Evolutionary conservation across 2,113 vertebrate species (phyloP), one percentile per base, ranked within the genome.

Genomic region (Pelecanus crispus): DNA sequence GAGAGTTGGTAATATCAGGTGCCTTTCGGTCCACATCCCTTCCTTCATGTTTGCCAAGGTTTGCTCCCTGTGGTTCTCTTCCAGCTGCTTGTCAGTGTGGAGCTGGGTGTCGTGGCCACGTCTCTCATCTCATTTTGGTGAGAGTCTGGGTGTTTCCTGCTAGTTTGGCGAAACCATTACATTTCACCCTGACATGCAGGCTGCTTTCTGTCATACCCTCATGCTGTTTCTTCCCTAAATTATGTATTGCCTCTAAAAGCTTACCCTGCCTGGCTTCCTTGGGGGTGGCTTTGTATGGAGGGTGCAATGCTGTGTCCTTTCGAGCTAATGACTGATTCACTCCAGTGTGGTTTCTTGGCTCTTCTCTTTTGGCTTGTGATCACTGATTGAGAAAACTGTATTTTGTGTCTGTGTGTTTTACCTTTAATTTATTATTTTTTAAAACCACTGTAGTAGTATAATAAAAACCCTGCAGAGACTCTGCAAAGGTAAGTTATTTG

Each of bases 401-500:
- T 65, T 75, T 62, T 72, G 0, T 89, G 21, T 58, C 16, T 47
- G 31, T 79, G 38, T 87, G 22, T 81, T 94, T 82, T 74, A 62
- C 49, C 24, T 63, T 67, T 74, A 59, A 32, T 74, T 83, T 86
- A 6, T 59, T 62, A 14, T 45, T 65, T 75, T 58, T 44, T 15
- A 50, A 85, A 82, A 75, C 11, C 15, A 34, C 31, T 2, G 2
- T 7, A 62, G 7, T 59, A 63, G 34, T 93, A 94, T 88, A 96
- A 86, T 86, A 8, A 29, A 91, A 77, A 62, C 17, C 31, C 63
- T 61, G 29, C 70, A 80, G 56, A 59, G 49, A 70, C 63, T 68
- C 45, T 59, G 28, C 10, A 34, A 78, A 93, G 97, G 95, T 97
- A 88, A 96, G 96, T 92, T 85, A 49, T 53, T 85, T 79, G 73